Conservation (phyloP, 2,888 invertebrate genomes). For the Drosophila phalerata region DNA sequence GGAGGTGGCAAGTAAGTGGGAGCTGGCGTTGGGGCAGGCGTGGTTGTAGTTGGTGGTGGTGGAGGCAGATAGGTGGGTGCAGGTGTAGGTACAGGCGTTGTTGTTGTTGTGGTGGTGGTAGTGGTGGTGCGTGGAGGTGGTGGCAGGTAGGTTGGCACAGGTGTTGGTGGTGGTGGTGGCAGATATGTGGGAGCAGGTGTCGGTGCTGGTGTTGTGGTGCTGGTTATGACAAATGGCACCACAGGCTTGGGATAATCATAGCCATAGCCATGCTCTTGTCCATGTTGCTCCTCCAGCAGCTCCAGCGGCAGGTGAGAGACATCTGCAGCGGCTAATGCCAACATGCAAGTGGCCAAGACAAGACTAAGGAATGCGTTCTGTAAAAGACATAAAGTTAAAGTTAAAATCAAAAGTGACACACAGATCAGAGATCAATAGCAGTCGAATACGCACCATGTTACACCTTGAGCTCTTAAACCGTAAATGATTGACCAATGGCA, state of each 20-base stretch:
- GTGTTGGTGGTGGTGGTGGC: constrained; percentile 57
- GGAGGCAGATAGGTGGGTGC: constrained; percentile 33
- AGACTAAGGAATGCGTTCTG: constrained; percentile 63
- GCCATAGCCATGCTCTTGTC: constrained; percentile 67
- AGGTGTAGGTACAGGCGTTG: constrained; percentile 34
- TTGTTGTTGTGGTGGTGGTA: constrained; percentile 22
- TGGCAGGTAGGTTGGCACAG: constrained; percentile 50
- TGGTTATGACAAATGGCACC: constrained; percentile 64
- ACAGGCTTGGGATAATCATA: constrained; percentile 76
- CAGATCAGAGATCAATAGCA: constrained; percentile 2
- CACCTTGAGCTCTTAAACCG: constrained; percentile 71
- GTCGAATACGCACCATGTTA: constrained; percentile 62
- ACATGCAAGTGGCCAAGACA: constrained; percentile 54
- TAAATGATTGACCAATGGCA: constrained; percentile 64
- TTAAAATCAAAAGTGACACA: background rate
- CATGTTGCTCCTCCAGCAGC: constrained; percentile 28
- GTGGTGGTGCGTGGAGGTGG: constrained; percentile 38
- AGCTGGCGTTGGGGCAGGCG: constrained; percentile 57
- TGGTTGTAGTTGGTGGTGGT: constrained; percentile 46
- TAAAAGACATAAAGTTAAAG: background rate
- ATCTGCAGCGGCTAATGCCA: constrained; percentile 69
- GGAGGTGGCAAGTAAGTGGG: constrained; percentile 65
- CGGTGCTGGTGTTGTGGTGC: constrained; percentile 49
- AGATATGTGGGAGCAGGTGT: constrained; percentile 64
- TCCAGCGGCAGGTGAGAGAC: constrained; percentile 75